Conservation (phyloP, 2,888 invertebrate genomes). For the Epiblema foenella region DNA sequence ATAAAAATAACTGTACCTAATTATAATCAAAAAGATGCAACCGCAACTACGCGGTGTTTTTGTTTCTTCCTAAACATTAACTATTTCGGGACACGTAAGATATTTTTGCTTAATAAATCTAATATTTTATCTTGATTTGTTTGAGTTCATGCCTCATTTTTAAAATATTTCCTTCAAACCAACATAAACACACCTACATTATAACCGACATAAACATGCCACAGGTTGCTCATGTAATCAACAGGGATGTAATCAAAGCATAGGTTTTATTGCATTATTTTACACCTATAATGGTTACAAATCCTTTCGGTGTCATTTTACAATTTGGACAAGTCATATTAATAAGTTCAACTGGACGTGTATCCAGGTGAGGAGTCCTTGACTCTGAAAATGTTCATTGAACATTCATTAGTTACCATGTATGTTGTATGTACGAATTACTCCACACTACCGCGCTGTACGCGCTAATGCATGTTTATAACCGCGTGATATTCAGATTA, state of each 20-base stretch:
- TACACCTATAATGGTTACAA: background rate
- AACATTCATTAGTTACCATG: conserved; percentile 36
- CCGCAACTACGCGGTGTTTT: conserved; percentile 42
- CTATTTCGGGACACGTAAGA: background rate
- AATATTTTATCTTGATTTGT: background rate
- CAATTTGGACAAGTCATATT: conserved; percentile 13
- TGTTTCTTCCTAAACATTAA: conserved; percentile 5
- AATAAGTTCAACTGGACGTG: conserved; percentile 39
- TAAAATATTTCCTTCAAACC: conserved; percentile 9
- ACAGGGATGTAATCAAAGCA: conserved; percentile 30
- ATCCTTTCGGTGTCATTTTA: background rate
- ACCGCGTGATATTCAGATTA: conserved; percentile 78
- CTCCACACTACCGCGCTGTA: conserved; percentile 41
- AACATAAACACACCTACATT: conserved; percentile 15
- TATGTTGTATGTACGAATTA: conserved; percentile 31
- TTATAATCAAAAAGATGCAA: conserved; percentile 53
- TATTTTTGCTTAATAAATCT: background rate
- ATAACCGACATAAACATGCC: conserved; percentile 29
- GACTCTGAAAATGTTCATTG: conserved; percentile 59
- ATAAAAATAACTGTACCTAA: conserved; percentile 56
- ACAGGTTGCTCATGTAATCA: conserved; percentile 39
- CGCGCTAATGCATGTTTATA: conserved; percentile 76
- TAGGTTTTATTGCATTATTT: background rate
- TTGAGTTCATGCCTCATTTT: background rate
- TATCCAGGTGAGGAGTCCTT: conserved; percentile 55